Conservation (phyloP, 64 coral and sea anemone species). For the Anthopleura sola region DNA sequence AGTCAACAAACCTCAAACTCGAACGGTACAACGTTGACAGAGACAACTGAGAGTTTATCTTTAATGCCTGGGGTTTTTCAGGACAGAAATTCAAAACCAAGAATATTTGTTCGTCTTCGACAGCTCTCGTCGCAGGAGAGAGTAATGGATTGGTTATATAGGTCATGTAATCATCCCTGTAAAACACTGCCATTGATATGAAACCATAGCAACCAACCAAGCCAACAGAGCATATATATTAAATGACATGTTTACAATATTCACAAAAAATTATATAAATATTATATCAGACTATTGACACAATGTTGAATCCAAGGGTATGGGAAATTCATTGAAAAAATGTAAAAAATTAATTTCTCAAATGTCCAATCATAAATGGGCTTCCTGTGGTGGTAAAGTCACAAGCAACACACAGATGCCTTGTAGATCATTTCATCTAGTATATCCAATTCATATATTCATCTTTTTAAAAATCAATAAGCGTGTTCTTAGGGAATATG, state of each 20-base stretch:
- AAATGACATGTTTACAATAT: not conserved
- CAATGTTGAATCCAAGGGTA: not conserved
- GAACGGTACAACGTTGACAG: not conserved
- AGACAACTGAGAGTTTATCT: conserved; percentile 43
- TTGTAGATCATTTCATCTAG: no score
- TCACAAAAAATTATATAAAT: not conserved
- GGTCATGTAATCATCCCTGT: conserved; percentile 46
- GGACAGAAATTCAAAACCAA: conserved; percentile 49
- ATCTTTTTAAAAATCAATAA: no score
- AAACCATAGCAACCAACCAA: conserved; percentile 12
- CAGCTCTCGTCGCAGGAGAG: conserved; percentile 51
- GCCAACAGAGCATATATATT: not conserved
- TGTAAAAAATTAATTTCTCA: not conserved
- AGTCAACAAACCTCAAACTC: conserved; percentile 4
- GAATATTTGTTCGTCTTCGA: conserved; percentile 62
- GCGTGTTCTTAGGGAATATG: no score
- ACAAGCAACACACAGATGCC: not conserved
- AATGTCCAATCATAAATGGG: not conserved
- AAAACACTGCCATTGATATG: conserved; percentile 52
- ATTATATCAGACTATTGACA: not conserved
- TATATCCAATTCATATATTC: no score
- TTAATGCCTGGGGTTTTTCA: conserved; percentile 53
- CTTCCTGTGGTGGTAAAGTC: not conserved
- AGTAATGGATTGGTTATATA: conserved; percentile 54
- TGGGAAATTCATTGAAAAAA: not conserved